These are phyloP conservation scores for Corythornis vintsioides DNA, from an alignment of 2,113 vertebrate species.

Conservation along the genomic window DNA sequence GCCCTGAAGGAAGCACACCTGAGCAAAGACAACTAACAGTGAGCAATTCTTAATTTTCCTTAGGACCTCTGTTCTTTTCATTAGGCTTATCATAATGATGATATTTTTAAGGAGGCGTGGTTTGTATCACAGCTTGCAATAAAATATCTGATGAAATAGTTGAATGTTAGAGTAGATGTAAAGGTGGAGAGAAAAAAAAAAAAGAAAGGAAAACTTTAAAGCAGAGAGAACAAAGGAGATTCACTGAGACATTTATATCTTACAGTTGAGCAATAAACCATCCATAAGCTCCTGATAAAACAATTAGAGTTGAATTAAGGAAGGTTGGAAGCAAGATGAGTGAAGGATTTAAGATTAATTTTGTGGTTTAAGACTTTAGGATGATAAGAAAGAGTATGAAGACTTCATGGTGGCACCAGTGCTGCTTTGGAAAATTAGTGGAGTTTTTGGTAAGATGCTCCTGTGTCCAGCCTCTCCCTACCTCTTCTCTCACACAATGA, in stretches of 20 bases:
- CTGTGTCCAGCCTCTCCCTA: background rate
- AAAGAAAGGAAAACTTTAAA: background rate
- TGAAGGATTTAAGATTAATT: background rate
- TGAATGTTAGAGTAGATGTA: background rate
- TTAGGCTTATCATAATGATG: background rate
- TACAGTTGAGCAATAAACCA: background rate
- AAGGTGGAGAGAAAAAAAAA: background rate
- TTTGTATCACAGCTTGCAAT: background rate
- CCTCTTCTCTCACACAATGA: background rate
- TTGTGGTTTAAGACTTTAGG: background rate
- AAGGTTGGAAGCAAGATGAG: background rate
- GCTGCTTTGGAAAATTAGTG: background rate
- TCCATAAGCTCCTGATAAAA: background rate
- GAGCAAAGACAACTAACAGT: background rate
- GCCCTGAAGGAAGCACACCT: background rate
- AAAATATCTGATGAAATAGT: background rate
- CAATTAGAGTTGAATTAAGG: background rate
- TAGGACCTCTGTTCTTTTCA: background rate
- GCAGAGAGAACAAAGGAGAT: constrained; percentile 20
- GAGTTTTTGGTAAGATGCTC: fast-evolving
- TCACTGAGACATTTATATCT: background rate
- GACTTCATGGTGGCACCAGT: background rate
- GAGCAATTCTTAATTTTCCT: background rate
- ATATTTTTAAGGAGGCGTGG: background rate
- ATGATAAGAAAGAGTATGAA: background rate